Conservation (phyloP, 2,113 vertebrate genomes). For the Sarotherodon lohbergeri region DNA sequence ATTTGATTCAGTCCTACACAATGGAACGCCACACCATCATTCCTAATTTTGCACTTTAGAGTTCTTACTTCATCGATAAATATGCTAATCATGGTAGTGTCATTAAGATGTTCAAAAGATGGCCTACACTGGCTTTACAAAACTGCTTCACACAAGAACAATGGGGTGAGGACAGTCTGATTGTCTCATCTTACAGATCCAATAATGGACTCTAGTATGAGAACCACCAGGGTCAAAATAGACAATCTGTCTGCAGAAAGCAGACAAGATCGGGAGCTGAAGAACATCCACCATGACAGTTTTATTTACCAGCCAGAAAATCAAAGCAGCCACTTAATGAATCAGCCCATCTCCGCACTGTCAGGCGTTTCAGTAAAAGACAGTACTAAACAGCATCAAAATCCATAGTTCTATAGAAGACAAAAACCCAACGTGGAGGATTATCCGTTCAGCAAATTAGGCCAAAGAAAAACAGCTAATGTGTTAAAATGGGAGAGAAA, state of each 20-base stretch:
- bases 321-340: slow-evolving; percentile 20
- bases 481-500: slow-evolving; percentile 38
- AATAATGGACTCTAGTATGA: background rate
- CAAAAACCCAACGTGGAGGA: slow-evolving; percentile 26
- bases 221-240: background rate
- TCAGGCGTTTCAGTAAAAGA: background rate
- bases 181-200: background rate
- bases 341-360: background rate
- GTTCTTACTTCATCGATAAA: background rate
- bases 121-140: background rate
- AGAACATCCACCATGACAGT: background rate
- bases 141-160: background rate
- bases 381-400: slow-evolving; percentile 4
- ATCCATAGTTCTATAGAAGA: slow-evolving; percentile 26
- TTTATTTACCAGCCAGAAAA: slow-evolving; percentile 20
- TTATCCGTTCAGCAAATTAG: slow-evolving; percentile 54
- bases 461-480: slow-evolving; percentile 54
- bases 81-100: background rate
- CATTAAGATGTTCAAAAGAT: background rate
- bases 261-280: background rate
- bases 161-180: background rate
- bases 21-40: background rate
- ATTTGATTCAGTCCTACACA: background rate
- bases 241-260: background rate
- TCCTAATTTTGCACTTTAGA: background rate